Evolutionary conservation across 2,888 invertebrate genomes (phyloP).

Genomic region (Cremastobaeus sp.): DNA sequence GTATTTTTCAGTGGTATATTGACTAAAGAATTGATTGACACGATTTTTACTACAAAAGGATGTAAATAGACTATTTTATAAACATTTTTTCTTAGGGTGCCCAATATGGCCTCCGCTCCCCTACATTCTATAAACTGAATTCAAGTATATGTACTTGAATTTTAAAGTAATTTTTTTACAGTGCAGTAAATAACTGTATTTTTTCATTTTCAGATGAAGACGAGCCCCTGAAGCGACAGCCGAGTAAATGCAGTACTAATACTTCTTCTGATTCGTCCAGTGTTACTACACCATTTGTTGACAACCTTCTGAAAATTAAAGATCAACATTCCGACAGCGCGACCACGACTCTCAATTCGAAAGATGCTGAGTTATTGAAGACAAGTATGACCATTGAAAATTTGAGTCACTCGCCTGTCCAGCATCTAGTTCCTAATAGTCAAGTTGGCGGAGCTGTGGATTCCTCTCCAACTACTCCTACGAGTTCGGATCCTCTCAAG

Average conservation of each 20-base stretch:
- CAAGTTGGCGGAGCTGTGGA: slow-evolving; percentile 81
- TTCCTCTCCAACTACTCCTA: slow-evolving; percentile 80
- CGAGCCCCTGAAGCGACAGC: slow-evolving; percentile 72
- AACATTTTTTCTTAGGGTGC: too few species aligned
- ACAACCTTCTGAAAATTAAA: slow-evolving; percentile 88
- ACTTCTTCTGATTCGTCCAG: slow-evolving; percentile 76
- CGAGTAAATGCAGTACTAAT: slow-evolving; percentile 76
- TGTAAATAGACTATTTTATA: too few species aligned
- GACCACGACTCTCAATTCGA: slow-evolving; percentile 79
- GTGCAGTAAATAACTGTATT: background rate
- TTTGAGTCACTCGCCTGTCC: slow-evolving; percentile 76
- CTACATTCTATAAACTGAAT: too few species aligned
- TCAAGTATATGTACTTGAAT: too few species aligned
- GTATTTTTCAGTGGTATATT: too few species aligned
- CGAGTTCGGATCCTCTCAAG: slow-evolving; percentile 94
- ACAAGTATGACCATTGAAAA: slow-evolving; percentile 81
- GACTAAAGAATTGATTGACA: too few species aligned
- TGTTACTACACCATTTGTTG: slow-evolving; percentile 80
- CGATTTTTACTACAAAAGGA: too few species aligned
- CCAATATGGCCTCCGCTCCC: too few species aligned
- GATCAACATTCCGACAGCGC: slow-evolving; percentile 82
- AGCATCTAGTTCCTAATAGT: slow-evolving; percentile 85
- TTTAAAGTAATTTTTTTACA: too few species aligned
- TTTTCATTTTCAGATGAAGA: slow-evolving; percentile 68
- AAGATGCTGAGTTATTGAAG: slow-evolving; percentile 84